These are phyloP conservation scores for Caerostris darwini DNA, from an alignment of 1,140 invertebrate species.

Conservation along the genomic window DNA sequence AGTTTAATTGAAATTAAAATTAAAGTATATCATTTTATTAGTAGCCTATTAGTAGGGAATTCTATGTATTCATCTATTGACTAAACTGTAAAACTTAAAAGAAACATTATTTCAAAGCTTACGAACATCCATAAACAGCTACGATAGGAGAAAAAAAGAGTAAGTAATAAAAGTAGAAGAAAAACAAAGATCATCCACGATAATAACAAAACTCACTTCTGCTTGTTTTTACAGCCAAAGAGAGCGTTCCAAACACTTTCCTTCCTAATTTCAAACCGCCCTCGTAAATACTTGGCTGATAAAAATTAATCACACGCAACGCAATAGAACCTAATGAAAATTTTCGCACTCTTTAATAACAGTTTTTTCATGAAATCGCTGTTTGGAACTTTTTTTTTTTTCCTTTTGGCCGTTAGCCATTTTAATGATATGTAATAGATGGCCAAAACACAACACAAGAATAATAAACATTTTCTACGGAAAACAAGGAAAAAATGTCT, in stretches of 20 bases:
- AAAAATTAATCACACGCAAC: conserved; percentile 66
- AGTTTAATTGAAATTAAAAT: too few species aligned
- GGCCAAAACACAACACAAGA: conserved; percentile 27
- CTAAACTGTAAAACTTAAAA: neutral
- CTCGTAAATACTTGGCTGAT: conserved; percentile 36
- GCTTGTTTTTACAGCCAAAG: conserved; percentile 45
- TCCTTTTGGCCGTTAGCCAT: conserved; percentile 12
- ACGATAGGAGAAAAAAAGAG: neutral
- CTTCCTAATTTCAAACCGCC: conserved; percentile 45
- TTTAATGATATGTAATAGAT: conserved; percentile 69
- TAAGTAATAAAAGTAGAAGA: neutral
- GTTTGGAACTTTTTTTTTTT: neutral
- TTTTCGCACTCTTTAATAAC: conserved; percentile 69
- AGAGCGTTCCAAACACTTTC: neutral
- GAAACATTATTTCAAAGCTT: neutral
- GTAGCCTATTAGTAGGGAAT: neutral
- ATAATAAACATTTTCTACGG: conserved; percentile 43
- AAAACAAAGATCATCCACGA: neutral
- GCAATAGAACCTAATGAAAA: conserved; percentile 47
- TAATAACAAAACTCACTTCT: neutral
- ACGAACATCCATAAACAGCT: neutral
- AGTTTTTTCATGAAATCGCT: too few species aligned
- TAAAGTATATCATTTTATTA: too few species aligned
- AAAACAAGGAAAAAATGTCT: conserved; percentile 56
- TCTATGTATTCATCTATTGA: neutral